Conservation (phyloP, 1,140 invertebrate species). For the Ceratina japonica region DNA sequence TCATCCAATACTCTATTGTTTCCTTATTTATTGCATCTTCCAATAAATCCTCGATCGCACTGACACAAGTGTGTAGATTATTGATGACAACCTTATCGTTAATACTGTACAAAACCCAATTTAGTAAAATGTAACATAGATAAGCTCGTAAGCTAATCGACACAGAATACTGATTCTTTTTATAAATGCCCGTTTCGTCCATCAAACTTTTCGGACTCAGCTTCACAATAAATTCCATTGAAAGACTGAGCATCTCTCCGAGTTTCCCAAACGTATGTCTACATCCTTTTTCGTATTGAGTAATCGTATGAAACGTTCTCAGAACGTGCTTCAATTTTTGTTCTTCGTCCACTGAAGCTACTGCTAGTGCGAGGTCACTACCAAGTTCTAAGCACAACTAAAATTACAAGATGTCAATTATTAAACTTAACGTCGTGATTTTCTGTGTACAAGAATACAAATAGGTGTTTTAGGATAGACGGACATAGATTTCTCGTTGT, state of each 20-base stretch:
- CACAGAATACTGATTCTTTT: constrained; percentile 30
- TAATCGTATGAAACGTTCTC: constrained; percentile 58
- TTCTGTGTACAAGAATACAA: background rate
- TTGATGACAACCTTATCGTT: constrained; percentile 46
- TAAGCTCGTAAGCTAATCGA: constrained; percentile 71
- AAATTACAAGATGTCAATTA: constrained; percentile 32
- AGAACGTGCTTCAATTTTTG: constrained; percentile 65
- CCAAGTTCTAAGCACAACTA: constrained; percentile 68
- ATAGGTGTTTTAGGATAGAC: no score
- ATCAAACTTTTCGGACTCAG: constrained; percentile 61
- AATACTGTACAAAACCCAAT: constrained; percentile 62
- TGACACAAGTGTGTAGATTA: background rate
- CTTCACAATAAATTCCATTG: constrained; percentile 61
- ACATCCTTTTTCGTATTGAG: constrained; percentile 58
- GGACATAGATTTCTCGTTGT: background rate
- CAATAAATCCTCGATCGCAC: constrained; percentile 64
- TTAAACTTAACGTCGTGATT: constrained; percentile 1
- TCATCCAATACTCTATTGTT: constrained; percentile 63
- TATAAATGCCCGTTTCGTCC: constrained; percentile 60
- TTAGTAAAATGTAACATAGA: constrained; percentile 69
- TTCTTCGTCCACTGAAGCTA: constrained; percentile 53
- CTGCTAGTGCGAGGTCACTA: constrained; percentile 68
- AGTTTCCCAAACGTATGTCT: background rate
- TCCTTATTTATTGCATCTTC: constrained; percentile 63
- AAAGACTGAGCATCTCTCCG: constrained; percentile 41